phyloP scores from a whole-genome alignment of 2,113 vertebrate species.

The Gila orcuttii region DNA sequence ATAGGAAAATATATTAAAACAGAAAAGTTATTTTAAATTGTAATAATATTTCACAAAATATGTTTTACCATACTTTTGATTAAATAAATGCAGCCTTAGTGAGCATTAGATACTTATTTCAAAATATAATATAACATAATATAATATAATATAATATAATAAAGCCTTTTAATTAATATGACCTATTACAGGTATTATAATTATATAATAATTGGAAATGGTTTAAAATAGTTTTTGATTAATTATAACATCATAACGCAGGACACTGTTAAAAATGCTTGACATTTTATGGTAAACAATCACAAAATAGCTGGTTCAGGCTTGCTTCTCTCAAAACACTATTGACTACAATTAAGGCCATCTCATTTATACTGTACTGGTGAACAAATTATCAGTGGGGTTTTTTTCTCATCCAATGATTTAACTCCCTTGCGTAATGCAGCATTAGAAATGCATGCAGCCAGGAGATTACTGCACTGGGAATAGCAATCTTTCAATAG shows the following conservation, averaged over 20 bases:
- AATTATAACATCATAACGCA: neutral
- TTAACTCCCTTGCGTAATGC: conserved; percentile 28
- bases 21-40: neutral
- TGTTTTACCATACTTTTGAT: neutral
- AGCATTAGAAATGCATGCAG: conserved; percentile 41
- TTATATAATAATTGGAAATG: neutral
- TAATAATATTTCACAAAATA: neutral
- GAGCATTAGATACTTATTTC: neutral
- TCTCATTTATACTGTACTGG: neutral
- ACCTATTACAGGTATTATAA: neutral
- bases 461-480: conserved; percentile 37
- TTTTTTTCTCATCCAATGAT: neutral
- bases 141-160: neutral
- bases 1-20: neutral
- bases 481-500: conserved; percentile 44
- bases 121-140: neutral
- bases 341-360: neutral
- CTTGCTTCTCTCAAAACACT: neutral
- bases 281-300: neutral
- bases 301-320: neutral
- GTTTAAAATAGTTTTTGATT: no score
- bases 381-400: neutral
- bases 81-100: neutral
- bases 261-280: neutral
- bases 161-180: neutral